These are phyloP conservation scores for Allolobophora icterica DNA, from an alignment of 2,888 invertebrate genomes.

Conservation along the genomic window DNA sequence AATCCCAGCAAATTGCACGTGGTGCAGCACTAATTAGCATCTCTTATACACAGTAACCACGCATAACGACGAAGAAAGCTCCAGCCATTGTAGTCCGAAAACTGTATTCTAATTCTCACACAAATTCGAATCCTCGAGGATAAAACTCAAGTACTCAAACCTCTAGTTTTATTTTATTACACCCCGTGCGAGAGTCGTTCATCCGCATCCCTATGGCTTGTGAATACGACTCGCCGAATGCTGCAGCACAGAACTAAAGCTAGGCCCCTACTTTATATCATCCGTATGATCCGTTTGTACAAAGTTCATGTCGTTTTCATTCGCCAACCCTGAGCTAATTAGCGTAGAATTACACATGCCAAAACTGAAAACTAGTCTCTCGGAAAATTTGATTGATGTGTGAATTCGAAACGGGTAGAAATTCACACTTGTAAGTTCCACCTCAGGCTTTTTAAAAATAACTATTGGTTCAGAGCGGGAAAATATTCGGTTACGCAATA, in stretches of 20 bases:
- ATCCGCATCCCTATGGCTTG: background rate
- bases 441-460: background rate
- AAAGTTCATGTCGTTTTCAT: background rate
- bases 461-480: background rate
- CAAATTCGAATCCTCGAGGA: background rate
- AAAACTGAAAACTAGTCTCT: background rate
- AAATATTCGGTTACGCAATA: too few species aligned
- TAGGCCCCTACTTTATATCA: background rate
- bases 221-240: background rate
- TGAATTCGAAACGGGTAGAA: background rate
- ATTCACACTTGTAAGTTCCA: background rate
- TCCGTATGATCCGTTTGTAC: too few species aligned
- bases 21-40: background rate
- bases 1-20: background rate
- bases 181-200: background rate
- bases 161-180: background rate
- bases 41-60: background rate
- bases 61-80: background rate
- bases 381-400: background rate
- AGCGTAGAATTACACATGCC: background rate
- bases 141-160: background rate
- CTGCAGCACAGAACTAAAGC: background rate
- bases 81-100: background rate
- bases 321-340: background rate
- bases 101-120: background rate